Conservation (phyloP, 2,797 vertebrate species). For the Brotula barbata region DNA sequence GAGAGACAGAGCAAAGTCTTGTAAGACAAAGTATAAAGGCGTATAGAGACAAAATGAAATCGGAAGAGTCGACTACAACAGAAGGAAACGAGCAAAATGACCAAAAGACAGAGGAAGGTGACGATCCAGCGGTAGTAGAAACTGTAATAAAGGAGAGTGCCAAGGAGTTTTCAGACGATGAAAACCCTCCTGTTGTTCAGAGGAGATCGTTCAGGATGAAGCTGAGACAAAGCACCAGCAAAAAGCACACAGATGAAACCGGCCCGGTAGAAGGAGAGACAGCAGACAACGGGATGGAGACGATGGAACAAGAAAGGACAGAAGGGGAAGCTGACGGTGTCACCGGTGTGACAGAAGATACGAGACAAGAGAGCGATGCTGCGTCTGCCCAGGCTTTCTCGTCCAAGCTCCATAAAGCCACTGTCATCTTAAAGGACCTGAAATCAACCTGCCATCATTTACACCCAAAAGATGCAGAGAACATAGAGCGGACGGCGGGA, state of each 20-base stretch:
- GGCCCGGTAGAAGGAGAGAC: slow-evolving; percentile 3
- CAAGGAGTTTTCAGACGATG: too few relatives aligned
- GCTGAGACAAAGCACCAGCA: too few relatives aligned
- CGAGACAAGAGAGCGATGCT: not conserved
- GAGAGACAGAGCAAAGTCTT: slow-evolving; percentile 10
- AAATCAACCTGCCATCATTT: slow-evolving; percentile 22
- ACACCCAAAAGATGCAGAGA: not conserved
- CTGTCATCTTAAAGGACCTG: slow-evolving; percentile 29
- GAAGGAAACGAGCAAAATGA: too few relatives aligned
- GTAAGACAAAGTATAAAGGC: slow-evolving; percentile 1
- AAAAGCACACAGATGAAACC: too few relatives aligned
- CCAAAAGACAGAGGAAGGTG: too few relatives aligned
- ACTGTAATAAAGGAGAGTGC: too few relatives aligned
- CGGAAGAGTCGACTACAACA: too few relatives aligned
- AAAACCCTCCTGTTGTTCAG: too few relatives aligned
- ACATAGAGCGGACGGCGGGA: not conserved
- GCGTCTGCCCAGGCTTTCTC: not conserved
- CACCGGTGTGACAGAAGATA: not conserved
- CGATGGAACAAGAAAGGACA: not conserved
- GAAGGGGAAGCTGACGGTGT: not conserved
- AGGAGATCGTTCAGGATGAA: too few relatives aligned
- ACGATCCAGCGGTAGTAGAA: too few relatives aligned
- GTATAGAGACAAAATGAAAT: slow-evolving; percentile 6
- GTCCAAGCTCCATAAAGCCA: slow-evolving; percentile 24
- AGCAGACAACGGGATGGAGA: not conserved